Percentiles rank a stretch among this genome's conserved stretches.
Evolutionary conservation across 2,888 invertebrate species (phyloP).

Genomic region (Coleophora deauratella): DNA sequence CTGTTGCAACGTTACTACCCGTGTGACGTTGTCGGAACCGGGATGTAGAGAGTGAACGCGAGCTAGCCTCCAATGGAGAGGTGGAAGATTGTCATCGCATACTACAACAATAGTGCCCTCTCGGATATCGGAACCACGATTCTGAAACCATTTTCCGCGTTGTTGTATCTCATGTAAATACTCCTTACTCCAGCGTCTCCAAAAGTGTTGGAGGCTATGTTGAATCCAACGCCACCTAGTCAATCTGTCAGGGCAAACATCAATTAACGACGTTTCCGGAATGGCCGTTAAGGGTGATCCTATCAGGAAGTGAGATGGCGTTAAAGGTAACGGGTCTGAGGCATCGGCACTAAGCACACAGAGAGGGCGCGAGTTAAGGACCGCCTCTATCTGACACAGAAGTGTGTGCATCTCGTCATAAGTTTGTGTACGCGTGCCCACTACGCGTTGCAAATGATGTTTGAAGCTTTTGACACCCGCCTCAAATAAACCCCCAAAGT

Average conservation of each 20-base stretch:
- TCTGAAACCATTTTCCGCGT: not conserved
- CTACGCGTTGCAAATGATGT: not conserved
- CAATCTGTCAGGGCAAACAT: too few relatives aligned
- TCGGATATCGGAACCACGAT: not conserved
- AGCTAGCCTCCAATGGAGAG: conserved; percentile 5
- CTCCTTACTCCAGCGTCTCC: not conserved
- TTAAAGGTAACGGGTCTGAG: conserved; percentile 2
- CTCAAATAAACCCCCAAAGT: conserved; percentile 6
- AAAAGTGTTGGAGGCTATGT: not conserved
- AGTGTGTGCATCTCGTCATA: conserved; percentile 29
- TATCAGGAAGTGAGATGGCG: not conserved
- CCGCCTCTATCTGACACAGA: conserved; percentile 26
- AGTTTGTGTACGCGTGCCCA: conserved; percentile 14
- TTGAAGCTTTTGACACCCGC: conserved; percentile 1
- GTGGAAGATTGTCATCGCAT: conserved; percentile 2
- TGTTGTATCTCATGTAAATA: not conserved
- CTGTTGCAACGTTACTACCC: too few relatives aligned
- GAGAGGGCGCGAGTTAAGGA: conserved; percentile 31
- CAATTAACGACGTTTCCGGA: too few relatives aligned
- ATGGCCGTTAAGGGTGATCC: not conserved
- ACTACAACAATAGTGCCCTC: not conserved
- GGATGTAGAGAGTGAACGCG: conserved; percentile 6
- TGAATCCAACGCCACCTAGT: not conserved
- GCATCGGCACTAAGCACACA: conserved; percentile 8
- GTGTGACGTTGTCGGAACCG: not conserved